Evolutionary conservation across 1,140 invertebrate species (phyloP).

Genomic region (Eurytemora carolleeae): DNA sequence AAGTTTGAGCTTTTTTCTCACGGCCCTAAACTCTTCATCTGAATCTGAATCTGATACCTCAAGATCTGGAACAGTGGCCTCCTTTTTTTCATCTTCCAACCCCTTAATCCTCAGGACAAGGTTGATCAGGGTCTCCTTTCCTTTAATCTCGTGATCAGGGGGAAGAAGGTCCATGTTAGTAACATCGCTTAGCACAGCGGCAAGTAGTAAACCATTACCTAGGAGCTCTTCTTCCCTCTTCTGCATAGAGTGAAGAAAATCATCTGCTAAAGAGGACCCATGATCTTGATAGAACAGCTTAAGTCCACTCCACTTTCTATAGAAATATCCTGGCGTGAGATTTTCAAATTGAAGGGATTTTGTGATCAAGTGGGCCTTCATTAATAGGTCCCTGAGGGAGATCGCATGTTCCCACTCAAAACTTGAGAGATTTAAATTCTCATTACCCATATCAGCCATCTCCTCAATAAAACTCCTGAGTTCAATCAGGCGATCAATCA

Average conservation of each 20-base stretch:
- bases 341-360: conserved; percentile 11
- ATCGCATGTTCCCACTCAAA: conserved; percentile 5
- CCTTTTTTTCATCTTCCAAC: not conserved
- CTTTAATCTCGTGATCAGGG: not conserved
- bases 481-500: conserved; percentile 6
- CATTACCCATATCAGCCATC: not conserved
- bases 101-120: not conserved
- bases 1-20: no score
- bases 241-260: conserved; percentile 10
- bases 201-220: conserved; percentile 14
- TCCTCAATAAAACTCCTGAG: not conserved
- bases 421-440: not conserved
- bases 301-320: conserved; percentile 13
- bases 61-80: not conserved
- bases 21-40: no score
- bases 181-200: conserved; percentile 7
- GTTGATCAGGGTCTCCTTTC: not conserved
- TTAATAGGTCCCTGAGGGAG: not conserved
- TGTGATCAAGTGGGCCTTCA: conserved; percentile 4
- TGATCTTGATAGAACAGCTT: not conserved
- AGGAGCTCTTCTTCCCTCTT: conserved; percentile 3
- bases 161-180: not conserved
- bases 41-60: no score
- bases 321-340: conserved; percentile 11
- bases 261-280: conserved; percentile 5